phyloP scores from a whole-genome alignment of 2,113 vertebrate species.

The Notarius quadriscutis region DNA sequence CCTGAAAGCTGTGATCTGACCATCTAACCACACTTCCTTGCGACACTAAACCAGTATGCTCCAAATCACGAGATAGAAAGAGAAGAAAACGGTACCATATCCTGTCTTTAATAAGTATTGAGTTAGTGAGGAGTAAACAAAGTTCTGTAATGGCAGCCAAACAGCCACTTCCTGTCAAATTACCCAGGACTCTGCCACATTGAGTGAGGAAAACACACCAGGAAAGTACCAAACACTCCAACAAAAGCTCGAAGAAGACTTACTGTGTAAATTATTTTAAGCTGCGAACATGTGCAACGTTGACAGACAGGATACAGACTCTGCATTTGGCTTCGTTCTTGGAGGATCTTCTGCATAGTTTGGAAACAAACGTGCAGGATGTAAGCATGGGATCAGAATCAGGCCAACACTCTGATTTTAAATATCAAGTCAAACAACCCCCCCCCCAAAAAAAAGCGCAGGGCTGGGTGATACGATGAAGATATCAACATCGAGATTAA shows the following conservation, averaged over 20 bases:
- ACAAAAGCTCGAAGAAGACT: no score
- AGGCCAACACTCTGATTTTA: background rate
- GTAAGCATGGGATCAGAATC: background rate
- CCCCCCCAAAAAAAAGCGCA: background rate
- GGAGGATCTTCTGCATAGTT: background rate
- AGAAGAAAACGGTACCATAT: background rate
- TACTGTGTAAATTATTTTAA: background rate
- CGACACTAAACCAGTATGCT: background rate
- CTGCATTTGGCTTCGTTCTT: background rate
- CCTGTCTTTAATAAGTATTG: background rate
- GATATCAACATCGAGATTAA: background rate
- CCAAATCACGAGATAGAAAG: background rate
- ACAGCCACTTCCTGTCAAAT: background rate
- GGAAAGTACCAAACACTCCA: conserved; percentile 4
- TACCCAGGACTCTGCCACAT: background rate
- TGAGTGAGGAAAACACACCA: background rate
- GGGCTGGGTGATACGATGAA: no score
- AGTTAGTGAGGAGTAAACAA: background rate
- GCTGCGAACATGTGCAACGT: background rate
- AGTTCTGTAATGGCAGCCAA: background rate
- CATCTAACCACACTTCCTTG: background rate
- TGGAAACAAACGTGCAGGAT: background rate
- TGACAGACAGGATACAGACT: background rate
- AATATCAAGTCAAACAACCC: background rate
- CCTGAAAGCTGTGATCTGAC: background rate